Conservation (phyloP, 2,113 vertebrate genomes). For the Gila orcuttii region DNA sequence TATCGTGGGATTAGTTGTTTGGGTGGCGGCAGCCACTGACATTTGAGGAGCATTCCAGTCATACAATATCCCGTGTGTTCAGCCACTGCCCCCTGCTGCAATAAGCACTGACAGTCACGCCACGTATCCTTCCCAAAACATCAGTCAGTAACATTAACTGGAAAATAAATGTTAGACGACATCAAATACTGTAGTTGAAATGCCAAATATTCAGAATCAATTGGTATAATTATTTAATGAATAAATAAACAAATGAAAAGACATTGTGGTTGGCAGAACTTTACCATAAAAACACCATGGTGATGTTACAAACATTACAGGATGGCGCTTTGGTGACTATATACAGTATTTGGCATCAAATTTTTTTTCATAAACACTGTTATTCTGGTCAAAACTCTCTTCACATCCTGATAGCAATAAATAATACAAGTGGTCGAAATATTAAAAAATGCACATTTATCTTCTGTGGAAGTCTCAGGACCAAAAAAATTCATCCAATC, state of each 20-base stretch:
- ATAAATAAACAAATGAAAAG: neutral
- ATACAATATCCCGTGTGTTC: neutral
- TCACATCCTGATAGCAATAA: too few species aligned
- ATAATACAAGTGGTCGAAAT: too few species aligned
- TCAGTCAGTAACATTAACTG: slow-evolving; percentile 2
- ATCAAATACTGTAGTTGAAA: slow-evolving; percentile 7
- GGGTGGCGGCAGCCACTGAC: neutral
- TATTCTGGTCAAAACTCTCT: too few species aligned
- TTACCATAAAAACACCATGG: neutral
- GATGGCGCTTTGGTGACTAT: neutral
- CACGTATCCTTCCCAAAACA: neutral
- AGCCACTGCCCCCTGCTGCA: slow-evolving; percentile 9
- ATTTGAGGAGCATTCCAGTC: slow-evolving; percentile 45
- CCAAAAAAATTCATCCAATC: too few species aligned
- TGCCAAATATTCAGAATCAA: neutral
- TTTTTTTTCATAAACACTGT: too few species aligned
- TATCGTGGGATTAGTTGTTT: slow-evolving; percentile 24
- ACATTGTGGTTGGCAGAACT: neutral
- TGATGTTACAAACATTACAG: neutral
- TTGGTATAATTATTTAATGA: neutral
- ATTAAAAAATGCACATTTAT: too few species aligned
- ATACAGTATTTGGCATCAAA: neutral
- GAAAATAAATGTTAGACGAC: neutral
- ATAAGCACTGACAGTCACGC: neutral
- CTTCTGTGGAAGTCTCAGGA: too few species aligned